A percentile compares a stretch with the other conserved stretches of the same genome.
Evolutionary conservation across 2,888 invertebrate genomes (phyloP).

Genomic region (Thelaira solivaga): DNA sequence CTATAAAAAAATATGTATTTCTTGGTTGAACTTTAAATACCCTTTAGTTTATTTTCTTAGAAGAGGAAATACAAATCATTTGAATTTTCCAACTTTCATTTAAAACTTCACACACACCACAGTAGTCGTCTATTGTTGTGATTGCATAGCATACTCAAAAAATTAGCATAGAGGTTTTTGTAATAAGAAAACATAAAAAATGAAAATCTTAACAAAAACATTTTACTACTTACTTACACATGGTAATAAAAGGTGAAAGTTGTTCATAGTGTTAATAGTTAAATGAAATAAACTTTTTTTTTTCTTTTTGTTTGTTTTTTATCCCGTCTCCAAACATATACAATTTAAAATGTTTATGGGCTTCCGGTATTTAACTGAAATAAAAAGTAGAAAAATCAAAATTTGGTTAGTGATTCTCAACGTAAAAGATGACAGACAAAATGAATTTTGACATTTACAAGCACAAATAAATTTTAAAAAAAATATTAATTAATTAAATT

Average conservation of each 20-base stretch:
- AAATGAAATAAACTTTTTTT: conserved; percentile 2
- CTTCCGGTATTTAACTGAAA: conserved; percentile 38
- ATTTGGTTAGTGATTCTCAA: no score
- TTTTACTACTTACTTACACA: neutral
- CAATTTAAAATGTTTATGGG: conserved; percentile 16
- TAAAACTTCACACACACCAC: neutral
- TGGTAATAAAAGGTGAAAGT: conserved; percentile 38
- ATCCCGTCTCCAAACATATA: neutral
- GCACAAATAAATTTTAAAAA: no score
- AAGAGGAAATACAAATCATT: conserved; percentile 42
- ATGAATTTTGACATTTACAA: no score
- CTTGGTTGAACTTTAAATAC: no score
- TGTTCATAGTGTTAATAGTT: conserved; percentile 13
- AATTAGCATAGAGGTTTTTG: conserved; percentile 37
- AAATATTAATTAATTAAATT: no score
- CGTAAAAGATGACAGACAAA: no score
- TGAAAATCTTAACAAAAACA: conserved; percentile 2
- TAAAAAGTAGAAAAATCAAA: neutral
- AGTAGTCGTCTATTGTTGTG: neutral
- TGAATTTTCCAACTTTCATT: conserved; percentile 37
- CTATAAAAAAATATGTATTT: no score
- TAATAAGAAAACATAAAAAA: conserved; percentile 2
- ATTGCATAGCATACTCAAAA: conserved; percentile 36
- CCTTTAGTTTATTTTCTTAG: neutral
- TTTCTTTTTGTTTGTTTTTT: neutral